phyloP scores from a whole-genome alignment of 2,888 invertebrate species.

The Adineta ricciae region DNA sequence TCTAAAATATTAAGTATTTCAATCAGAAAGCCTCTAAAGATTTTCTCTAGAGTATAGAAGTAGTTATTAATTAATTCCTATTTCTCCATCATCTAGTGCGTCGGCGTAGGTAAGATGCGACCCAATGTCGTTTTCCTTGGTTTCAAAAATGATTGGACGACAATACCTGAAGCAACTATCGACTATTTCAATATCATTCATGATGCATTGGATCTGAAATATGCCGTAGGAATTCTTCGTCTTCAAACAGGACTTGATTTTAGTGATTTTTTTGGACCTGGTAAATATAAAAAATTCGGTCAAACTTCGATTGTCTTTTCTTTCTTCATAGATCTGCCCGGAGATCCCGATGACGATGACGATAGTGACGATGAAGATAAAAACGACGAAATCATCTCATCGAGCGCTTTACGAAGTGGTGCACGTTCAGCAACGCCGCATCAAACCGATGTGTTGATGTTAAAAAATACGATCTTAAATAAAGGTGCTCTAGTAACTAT shows the following conservation, averaged over 20 bases:
- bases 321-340: background rate
- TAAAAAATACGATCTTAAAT: constrained; percentile 18
- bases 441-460: background rate
- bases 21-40: too few relatives aligned
- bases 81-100: constrained; percentile 46
- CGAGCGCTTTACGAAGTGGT: background rate
- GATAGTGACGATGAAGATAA: background rate
- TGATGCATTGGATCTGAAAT: constrained; percentile 83
- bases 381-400: background rate
- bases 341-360: background rate
- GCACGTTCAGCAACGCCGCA: background rate
- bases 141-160: constrained; percentile 83
- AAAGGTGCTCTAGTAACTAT: constrained; percentile 29
- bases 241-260: constrained; percentile 76
- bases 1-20: too few relatives aligned
- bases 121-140: constrained; percentile 91
- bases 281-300: background rate
- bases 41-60: background rate
- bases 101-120: constrained; percentile 80
- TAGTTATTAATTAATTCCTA: constrained; percentile 1
- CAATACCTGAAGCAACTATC: constrained; percentile 64
- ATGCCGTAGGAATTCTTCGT: constrained; percentile 77
- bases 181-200: constrained; percentile 91
- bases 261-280: constrained; percentile 46
- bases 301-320: too few relatives aligned